phyloP scores from a whole-genome alignment of 1,140 invertebrate genomes.

The Euglossa dilemma region DNA sequence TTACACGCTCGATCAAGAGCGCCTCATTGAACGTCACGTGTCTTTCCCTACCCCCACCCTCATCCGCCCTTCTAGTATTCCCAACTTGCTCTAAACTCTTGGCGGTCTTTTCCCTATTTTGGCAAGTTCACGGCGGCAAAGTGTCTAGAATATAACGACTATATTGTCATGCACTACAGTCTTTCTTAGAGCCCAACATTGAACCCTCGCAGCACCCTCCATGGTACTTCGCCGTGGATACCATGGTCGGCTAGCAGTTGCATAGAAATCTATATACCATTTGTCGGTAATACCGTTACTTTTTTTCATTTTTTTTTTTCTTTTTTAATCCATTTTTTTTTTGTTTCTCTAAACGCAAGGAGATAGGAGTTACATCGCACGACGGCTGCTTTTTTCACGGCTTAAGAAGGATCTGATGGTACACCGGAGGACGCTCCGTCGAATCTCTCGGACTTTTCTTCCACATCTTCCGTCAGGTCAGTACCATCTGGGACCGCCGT shows the following conservation, averaged over 20 bases:
- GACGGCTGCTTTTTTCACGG: not conserved
- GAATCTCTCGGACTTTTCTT: slow-evolving; percentile 33
- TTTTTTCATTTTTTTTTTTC: not conserved
- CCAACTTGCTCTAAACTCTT: slow-evolving; percentile 20
- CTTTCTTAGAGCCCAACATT: slow-evolving; percentile 71
- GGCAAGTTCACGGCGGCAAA: slow-evolving; percentile 67
- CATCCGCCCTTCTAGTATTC: not conserved
- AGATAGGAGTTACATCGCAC: not conserved
- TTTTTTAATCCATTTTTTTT: not conserved
- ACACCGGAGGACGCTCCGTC: slow-evolving; percentile 14
- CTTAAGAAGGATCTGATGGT: slow-evolving; percentile 60
- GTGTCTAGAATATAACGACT: slow-evolving; percentile 73
- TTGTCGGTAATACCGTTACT: not conserved
- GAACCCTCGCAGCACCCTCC: slow-evolving; percentile 31
- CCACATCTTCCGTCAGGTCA: slow-evolving; percentile 4
- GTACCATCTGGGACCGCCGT: slow-evolving; percentile 4
- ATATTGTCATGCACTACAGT: slow-evolving; percentile 82
- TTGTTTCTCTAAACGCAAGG: not conserved
- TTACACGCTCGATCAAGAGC: not conserved
- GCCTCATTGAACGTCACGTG: not conserved
- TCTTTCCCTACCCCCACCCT: too few species aligned
- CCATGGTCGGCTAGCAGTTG: slow-evolving; percentile 19
- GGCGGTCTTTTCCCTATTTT: slow-evolving; percentile 26
- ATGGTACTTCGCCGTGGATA: slow-evolving; percentile 29
- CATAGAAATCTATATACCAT: slow-evolving; percentile 35